Base-by-base conservation (phyloP, 2,797 vertebrate genomes). In the Neosilurus hyrtlii region DNA sequence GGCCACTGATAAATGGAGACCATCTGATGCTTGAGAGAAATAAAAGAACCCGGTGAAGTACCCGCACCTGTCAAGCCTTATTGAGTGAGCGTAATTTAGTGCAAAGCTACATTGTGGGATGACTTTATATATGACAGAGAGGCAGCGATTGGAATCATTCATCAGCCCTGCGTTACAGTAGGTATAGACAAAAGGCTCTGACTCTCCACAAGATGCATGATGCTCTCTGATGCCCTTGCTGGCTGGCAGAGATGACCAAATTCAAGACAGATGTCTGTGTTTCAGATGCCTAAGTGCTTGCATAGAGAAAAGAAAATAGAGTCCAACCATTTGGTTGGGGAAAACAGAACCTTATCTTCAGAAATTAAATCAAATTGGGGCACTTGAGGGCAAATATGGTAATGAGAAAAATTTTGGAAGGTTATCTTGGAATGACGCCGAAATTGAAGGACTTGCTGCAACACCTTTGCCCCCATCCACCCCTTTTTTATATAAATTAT, bases 11-110 rank as follows among this genome's bases (percentile, higher is more conserved):
- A 87, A 90, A 90, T 89, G 87, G 81, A 91, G 91, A 93, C 91
- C 91, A 91, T 88, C 88, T 92, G 89, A 90, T 91, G 88, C 89
- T 91, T 83, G 89, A 87, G 88, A 91, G 90, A 91, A 92, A 93
- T 92, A 93, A 93, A 93, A 92, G 92, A 92, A 87, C 86, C 70
- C 86, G 83, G 89, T 90, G 91, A 93, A 92, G 89, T 92, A 91
- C 89, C 85, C 85, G 92, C 92, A 92, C 87, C 88, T 93, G 93
- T 93, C 91, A 91, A 90, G 90, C 90, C 90, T 91, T 93, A 92
- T 91, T 88, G 89, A 92, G 89, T 87, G 86, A 89, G 84, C 84
- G 83, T 92, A 91, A 93, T 93, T 92, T 90, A 91, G 89, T 86
- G 83, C 84, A 85, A 86, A 86, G 87, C 84, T 88, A 88, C 86